Evolutionary conservation across 2,797 vertebrate genomes (phyloP), one percentile per base, ranked within the genome.

Genomic region (Sparidentex hasta): DNA sequence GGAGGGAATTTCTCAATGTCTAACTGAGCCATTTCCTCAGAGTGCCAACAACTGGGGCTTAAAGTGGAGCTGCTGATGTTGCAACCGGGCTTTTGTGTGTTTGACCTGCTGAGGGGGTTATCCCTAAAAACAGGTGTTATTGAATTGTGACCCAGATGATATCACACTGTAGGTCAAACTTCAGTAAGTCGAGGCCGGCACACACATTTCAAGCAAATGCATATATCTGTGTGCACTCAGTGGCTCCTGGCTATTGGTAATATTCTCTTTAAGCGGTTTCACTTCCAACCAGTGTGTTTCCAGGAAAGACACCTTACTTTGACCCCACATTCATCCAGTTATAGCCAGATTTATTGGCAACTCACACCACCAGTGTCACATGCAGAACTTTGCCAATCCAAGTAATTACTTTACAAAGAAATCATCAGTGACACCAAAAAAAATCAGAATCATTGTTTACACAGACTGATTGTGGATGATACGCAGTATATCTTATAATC

Each of bases 221-320:
- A 17, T 50, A 47, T 23, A 63, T 63, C 14, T 29, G 47, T 13
- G 23, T 29, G 11, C n/a, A 27, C 58, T 72, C 17, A 33, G 25
- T 50, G 65, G 50, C 38, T 18, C 2, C n/a, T 50, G 20, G 81
- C 23, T 77, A 73, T 77, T 71, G 70, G 63, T 51, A 7, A 80
- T 29, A 58, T 50, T 83, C 16, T 51, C 27, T 71, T 33, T 21
- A 66, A 76, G n/a, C 6, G 11, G 85, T 86, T 90, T 80, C 90
- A 86, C 78, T 41, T 89, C 84, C 82, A 87, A 92, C 84, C 21
- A 79, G 59, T 58, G 57, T 71, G 17, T 23, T 14, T 69, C 57
- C 23, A 63, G 25, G 21, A 17, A 57, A 16, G 29, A 63, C 47
- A 9, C 1, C 61, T 68, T 85, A 75, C 73, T 66, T 50, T 76